Conservation (phyloP, 2,113 vertebrate species). For the Ceyx margarethae region DNA sequence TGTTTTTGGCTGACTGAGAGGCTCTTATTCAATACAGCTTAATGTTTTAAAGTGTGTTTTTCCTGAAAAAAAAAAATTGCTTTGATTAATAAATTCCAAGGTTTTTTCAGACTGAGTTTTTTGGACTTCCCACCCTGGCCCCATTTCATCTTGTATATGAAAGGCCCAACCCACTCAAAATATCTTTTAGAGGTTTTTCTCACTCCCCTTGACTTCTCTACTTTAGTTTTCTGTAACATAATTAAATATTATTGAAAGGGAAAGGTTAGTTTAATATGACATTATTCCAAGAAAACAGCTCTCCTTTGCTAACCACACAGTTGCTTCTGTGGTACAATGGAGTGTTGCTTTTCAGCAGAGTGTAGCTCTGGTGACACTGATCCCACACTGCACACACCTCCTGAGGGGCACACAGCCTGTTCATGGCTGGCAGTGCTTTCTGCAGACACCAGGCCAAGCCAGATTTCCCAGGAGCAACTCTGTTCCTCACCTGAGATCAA, state of each 20-base stretch:
- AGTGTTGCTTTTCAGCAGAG: not conserved
- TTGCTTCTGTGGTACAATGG: not conserved
- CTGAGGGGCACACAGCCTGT: not conserved
- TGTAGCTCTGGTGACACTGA: not conserved
- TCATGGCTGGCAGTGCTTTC: not conserved
- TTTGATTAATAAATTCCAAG: slow-evolving; percentile 39
- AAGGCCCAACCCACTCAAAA: not conserved
- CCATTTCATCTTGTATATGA: not conserved
- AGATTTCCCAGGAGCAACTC: not conserved
- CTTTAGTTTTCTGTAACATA: not conserved
- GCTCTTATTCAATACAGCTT: not conserved
- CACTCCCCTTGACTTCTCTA: not conserved
- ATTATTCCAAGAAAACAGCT: not conserved
- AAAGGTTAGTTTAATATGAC: not conserved
- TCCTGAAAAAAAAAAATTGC: not conserved
- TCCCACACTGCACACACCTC: not conserved
- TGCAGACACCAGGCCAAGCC: not conserved
- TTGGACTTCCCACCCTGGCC: not conserved
- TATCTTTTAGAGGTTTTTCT: not conserved
- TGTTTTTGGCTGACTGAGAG: not conserved
- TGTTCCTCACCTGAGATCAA: not conserved
- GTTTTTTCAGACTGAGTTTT: not conserved
- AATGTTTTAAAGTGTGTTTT: not conserved
- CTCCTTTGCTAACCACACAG: not conserved
- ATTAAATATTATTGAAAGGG: not conserved